phyloP scores from a whole-genome alignment of 1,140 invertebrate genomes.

The Prorops nasuta region DNA sequence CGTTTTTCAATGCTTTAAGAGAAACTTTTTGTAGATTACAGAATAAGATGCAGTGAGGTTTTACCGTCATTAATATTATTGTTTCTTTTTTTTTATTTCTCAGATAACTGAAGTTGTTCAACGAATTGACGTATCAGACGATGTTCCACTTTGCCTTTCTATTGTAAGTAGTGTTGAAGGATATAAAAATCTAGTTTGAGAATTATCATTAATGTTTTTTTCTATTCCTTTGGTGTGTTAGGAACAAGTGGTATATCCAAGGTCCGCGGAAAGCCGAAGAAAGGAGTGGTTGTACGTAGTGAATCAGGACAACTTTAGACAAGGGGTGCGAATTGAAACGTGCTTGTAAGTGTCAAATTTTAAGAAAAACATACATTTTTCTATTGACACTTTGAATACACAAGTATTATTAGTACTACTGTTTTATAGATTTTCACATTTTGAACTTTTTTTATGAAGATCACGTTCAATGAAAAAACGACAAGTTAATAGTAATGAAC shows the following conservation, averaged over 20 bases:
- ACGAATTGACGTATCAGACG: slow-evolving; percentile 21
- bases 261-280: slow-evolving; percentile 50
- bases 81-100: not conserved
- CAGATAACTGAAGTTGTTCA: slow-evolving; percentile 18
- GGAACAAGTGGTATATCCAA: slow-evolving; percentile 53
- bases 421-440: not conserved
- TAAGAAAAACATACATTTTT: not conserved
- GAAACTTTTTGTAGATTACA: not conserved
- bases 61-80: not conserved
- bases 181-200: not conserved
- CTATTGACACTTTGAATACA: not conserved
- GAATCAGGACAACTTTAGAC: slow-evolving; percentile 58
- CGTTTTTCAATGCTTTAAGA: too few species aligned
- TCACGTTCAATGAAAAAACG: too few species aligned
- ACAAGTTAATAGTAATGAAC: too few species aligned
- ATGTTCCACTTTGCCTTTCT: slow-evolving; percentile 24
- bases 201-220: not conserved
- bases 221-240: slow-evolving; percentile 25
- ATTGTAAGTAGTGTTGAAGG: slow-evolving; percentile 11
- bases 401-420: not conserved
- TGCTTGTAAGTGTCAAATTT: slow-evolving; percentile 57
- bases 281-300: slow-evolving; percentile 61
- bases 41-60: too few species aligned
- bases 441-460: too few species aligned
- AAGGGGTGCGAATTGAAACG: slow-evolving; percentile 59